Conservation (phyloP, 1,140 invertebrate species). For the Bombus breviceps region DNA sequence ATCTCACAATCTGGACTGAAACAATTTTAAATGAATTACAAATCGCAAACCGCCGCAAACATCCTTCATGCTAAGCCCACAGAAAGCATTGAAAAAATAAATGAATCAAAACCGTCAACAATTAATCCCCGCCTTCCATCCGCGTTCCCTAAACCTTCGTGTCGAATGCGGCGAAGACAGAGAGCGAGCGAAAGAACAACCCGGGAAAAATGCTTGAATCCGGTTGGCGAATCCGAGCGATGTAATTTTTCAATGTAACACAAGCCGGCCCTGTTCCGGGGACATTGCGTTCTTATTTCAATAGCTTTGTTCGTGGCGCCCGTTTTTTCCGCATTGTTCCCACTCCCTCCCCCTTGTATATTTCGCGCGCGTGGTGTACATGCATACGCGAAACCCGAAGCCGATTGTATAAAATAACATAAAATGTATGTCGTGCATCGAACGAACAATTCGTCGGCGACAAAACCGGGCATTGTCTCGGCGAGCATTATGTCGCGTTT, state of each 20-base stretch:
- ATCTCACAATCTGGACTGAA: no score
- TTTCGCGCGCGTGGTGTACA: background rate
- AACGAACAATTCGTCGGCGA: conserved; percentile 45
- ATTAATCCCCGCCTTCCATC: background rate
- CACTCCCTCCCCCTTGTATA: background rate
- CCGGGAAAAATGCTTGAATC: background rate
- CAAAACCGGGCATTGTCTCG: conserved; percentile 31
- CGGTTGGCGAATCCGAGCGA: conserved; percentile 13
- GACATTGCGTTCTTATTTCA: conserved; percentile 44
- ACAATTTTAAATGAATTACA: no score
- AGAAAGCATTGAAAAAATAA: background rate
- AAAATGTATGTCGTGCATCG: conserved; percentile 48
- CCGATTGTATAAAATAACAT: conserved; percentile 44
- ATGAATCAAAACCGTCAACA: background rate
- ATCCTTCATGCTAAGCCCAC: no score
- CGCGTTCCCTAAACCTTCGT: background rate
- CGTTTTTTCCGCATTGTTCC: conserved; percentile 18
- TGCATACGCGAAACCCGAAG: conserved; percentile 13
- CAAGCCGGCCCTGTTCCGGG: conserved; percentile 13
- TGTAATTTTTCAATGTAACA: conserved; percentile 51
- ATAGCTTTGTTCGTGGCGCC: conserved; percentile 29
- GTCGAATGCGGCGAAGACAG: conserved; percentile 2
- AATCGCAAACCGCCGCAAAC: no score
- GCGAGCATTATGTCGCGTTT: conserved; percentile 2
- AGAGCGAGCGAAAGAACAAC: background rate